Percentiles rank a stretch among this genome's conserved stretches.
phyloP scores from a whole-genome alignment of 2,113 vertebrate species.

The Planiliza haematocheilus region DNA sequence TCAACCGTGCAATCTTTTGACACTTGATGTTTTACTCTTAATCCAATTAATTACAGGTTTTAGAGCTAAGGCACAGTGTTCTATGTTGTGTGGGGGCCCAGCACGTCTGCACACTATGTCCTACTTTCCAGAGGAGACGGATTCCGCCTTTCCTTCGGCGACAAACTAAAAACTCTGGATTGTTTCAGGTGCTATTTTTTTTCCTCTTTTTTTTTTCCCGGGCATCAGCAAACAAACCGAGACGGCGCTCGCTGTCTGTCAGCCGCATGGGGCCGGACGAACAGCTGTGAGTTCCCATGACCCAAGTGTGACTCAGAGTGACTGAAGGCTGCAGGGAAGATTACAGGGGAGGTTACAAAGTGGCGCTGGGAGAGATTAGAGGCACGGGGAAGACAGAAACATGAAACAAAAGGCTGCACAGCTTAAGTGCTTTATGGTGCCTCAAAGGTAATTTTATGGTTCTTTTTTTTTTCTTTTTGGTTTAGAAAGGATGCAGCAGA shows the following conservation, averaged over 20 bases:
- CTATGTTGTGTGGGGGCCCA: slow-evolving; percentile 27
- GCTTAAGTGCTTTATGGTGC: slow-evolving; percentile 2
- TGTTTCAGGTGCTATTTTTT: slow-evolving; percentile 72
- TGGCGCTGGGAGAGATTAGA: slow-evolving; percentile 53
- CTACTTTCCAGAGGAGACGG: slow-evolving; percentile 51
- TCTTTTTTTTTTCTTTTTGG: neutral
- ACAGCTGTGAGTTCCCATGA: slow-evolving; percentile 78
- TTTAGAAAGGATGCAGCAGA: neutral
- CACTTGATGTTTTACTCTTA: too few species aligned
- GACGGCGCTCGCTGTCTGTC: slow-evolving; percentile 50
- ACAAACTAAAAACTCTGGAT: slow-evolving; percentile 50
- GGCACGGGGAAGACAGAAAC: slow-evolving; percentile 1
- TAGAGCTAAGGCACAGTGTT: neutral
- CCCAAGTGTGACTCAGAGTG: slow-evolving; percentile 53
- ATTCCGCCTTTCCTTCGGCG: slow-evolving; percentile 27
- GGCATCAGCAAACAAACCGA: slow-evolving; percentile 63
- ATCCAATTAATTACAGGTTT: neutral
- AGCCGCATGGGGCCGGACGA: slow-evolving; percentile 46
- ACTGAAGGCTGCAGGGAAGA: slow-evolving; percentile 48
- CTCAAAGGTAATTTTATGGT: slow-evolving; percentile 14
- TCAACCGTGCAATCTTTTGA: too few species aligned
- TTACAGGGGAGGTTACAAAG: slow-evolving; percentile 49
- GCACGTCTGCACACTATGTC: slow-evolving; percentile 54
- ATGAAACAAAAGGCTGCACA: slow-evolving; percentile 26
- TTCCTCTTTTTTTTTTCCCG: slow-evolving; percentile 23